Conservation (phyloP, 1,140 invertebrate genomes). For the Megalonaias nervosa region DNA sequence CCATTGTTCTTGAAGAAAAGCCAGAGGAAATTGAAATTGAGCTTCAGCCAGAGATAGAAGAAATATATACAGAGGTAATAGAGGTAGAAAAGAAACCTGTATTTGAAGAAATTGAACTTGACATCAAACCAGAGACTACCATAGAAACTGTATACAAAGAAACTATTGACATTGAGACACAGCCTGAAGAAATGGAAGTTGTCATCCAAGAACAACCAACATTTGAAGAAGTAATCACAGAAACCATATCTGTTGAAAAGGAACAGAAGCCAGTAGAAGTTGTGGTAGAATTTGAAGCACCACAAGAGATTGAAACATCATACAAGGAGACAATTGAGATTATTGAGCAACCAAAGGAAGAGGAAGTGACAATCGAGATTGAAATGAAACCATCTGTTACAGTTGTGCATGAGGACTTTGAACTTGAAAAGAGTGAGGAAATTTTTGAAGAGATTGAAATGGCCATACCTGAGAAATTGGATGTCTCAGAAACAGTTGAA, state of each 20-base stretch:
- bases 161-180: conserved; percentile 13
- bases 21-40: conserved; percentile 8
- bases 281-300: no score
- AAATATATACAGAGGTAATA: conserved; percentile 5
- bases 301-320: neutral
- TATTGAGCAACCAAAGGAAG: neutral
- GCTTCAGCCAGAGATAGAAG: conserved; percentile 5
- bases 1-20: conserved; percentile 6
- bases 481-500: neutral
- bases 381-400: no score
- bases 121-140: neutral
- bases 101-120: conserved; percentile 7
- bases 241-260: conserved; percentile 14
- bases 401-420: no score
- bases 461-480: neutral
- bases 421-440: no score
- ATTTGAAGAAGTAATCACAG: conserved; percentile 2
- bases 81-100: conserved; percentile 1
- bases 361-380: no score
- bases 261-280: neutral
- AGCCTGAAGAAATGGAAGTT: neutral
- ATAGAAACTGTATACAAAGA: neutral
- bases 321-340: neutral
- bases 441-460: no score
- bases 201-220: neutral